Evolutionary conservation across 2,797 vertebrate species (phyloP), one percentile per base, ranked within the genome.

Genomic region (Alcedo quadribrachys): DNA sequence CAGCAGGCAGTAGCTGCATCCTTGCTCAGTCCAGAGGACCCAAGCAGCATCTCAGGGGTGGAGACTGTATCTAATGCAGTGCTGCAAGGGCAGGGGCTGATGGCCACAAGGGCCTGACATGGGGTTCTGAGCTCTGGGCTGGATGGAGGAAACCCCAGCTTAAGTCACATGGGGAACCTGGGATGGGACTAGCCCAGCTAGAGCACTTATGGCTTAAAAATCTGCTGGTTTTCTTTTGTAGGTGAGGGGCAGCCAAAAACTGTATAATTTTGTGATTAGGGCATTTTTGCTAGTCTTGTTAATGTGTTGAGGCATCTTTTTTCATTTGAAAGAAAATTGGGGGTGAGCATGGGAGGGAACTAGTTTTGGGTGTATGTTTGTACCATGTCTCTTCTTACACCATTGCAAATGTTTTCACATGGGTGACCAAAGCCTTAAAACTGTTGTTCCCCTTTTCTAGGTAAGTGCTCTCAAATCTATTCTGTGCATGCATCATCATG

Each of bases 141-240:
- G 8, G 19, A 9, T 3, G 11, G 3, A 1, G 13, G 10, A 10
- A 77, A 2, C 4, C 24, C 12, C 63, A 55, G 2, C 4, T 20
- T 21, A 37, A 60, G 9, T 17, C 9, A 9, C 12, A 50, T 7
- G 2, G 3, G 2, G 5, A 0, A 70, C 0, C 5, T 50, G 17
- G 9, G 17, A 11, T 71, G 21, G 11, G 11, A 68, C 12, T 8
- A 28, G 6, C 9, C 15, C 8, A n/a, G 5, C 9, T 57, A 68
- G 6, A 57, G 5, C 3, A 4, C 7, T 40, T 10, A 42, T 4
- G 8, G 16, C 13, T 13, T 48, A n/a, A 62, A 78, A 21, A 5
- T 32, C 54, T 35, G 13, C 5, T 28, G 4, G 1, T 46, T 81
- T 70, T 32, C 14, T 2, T 43, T 70, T 53, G 35, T 21, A 57